phyloP scores from a whole-genome alignment of 53 echinoderm and acorn worm species.

The Apostichopus leukothele region DNA sequence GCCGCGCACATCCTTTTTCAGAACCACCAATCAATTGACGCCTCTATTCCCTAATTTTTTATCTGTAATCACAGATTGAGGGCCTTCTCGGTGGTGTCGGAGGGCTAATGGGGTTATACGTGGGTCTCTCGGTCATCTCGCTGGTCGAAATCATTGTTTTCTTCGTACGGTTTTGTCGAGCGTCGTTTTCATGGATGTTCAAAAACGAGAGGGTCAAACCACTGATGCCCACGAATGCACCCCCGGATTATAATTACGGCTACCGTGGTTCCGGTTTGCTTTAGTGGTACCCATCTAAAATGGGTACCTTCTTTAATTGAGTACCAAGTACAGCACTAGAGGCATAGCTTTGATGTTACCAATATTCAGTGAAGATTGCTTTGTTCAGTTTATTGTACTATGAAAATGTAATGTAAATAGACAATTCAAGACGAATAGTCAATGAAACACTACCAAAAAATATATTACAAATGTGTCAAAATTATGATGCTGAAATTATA shows the following conservation, averaged over 20 bases:
- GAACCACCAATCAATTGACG: no score
- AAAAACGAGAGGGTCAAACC: neutral
- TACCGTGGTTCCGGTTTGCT: slow-evolving; percentile 7
- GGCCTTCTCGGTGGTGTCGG: slow-evolving; percentile 71
- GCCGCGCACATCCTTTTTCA: no score
- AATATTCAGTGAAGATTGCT: no score
- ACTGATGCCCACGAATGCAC: neutral
- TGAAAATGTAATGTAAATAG: no score
- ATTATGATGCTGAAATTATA: no score
- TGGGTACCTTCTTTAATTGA: neutral
- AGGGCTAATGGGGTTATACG: slow-evolving; percentile 76
- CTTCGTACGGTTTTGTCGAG: slow-evolving; percentile 34
- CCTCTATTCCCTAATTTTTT: no score
- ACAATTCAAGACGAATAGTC: no score
- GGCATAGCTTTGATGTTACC: no score
- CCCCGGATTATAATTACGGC: neutral
- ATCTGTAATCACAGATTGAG: slow-evolving; percentile 53
- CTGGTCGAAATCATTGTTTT: slow-evolving; percentile 65
- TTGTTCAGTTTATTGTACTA: no score
- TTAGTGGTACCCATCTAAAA: neutral
- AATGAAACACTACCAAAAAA: no score
- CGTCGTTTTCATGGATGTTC: neutral
- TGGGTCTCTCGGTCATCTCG: slow-evolving; percentile 73
- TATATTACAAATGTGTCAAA: no score
- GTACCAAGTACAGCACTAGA: no score